Percentiles rank a stretch among this genome's conserved stretches.
Evolutionary conservation across 2,797 vertebrate genomes (phyloP).

Genomic region (Ctenosaura bakeri): DNA sequence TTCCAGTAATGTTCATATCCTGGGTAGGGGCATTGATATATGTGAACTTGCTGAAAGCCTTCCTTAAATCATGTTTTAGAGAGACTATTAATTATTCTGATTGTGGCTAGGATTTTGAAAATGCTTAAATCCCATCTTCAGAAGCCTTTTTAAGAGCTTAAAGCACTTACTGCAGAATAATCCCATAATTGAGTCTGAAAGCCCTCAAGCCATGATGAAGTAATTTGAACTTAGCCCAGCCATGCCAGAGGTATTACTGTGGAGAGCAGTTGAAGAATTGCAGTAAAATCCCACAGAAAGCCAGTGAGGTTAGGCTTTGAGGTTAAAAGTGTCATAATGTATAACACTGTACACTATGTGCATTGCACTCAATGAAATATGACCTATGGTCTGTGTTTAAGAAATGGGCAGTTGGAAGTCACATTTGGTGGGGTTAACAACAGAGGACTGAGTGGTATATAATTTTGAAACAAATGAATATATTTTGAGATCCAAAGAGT

Average conservation of each 20-base stretch:
- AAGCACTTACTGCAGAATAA: constrained; percentile 31
- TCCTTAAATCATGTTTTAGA: constrained; percentile 18
- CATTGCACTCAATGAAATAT: not conserved
- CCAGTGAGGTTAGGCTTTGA: constrained; percentile 11
- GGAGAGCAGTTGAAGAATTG: not conserved
- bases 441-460: not conserved
- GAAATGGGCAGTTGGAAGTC: not conserved
- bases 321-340: not conserved
- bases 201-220: constrained; percentile 22
- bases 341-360: not conserved
- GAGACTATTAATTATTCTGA: constrained; percentile 37
- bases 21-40: not conserved
- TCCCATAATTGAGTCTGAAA: constrained; percentile 39
- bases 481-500: not conserved
- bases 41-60: not conserved
- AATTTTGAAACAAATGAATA: not conserved
- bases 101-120: constrained; percentile 34
- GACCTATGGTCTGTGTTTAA: not conserved
- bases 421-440: not conserved
- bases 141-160: constrained; percentile 33
- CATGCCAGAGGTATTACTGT: constrained; percentile 13
- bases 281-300: not conserved
- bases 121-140: constrained; percentile 34
- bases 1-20: not conserved
- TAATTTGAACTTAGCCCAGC: constrained; percentile 11